These are phyloP conservation scores for Thermophis baileyi DNA, from an alignment of 2,113 vertebrate genomes.

Conservation along the genomic window DNA sequence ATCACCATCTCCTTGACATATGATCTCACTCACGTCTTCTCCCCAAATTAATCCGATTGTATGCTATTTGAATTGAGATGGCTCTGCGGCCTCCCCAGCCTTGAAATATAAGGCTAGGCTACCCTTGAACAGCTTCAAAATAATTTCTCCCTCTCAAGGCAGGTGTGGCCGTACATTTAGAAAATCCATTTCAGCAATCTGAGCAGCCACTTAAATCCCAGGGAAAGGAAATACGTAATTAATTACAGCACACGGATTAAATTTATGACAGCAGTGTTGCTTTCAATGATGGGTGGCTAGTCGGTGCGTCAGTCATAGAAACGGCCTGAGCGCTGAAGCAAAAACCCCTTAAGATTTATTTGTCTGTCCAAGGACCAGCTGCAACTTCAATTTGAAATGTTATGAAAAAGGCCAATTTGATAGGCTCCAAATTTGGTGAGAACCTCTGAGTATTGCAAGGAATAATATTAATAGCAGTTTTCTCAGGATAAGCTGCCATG, in stretches of 20 bases:
- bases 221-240: slow-evolving; percentile 12
- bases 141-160: slow-evolving; percentile 27
- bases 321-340: slow-evolving; percentile 15
- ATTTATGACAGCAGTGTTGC: slow-evolving; percentile 22
- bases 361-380: slow-evolving; percentile 8
- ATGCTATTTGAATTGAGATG: slow-evolving; percentile 30
- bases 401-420: not conserved
- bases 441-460: not conserved
- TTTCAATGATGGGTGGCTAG: slow-evolving; percentile 34
- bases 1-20: slow-evolving; percentile 3
- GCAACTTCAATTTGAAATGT: not conserved
- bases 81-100: slow-evolving; percentile 15
- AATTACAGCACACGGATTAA: slow-evolving; percentile 20
- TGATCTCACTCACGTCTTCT: slow-evolving; percentile 2
- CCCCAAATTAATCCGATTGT: slow-evolving; percentile 27
- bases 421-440: not conserved
- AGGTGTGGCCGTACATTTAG: slow-evolving; percentile 20
- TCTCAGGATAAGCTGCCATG: not conserved
- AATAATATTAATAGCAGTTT: not conserved
- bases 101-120: slow-evolving; percentile 25
- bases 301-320: slow-evolving; percentile 30
- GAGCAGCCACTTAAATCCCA: slow-evolving; percentile 22
- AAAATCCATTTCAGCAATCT: slow-evolving; percentile 3
- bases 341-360: not conserved
- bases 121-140: slow-evolving; percentile 12